Base-by-base conservation (phyloP, 2,113 vertebrate genomes). In the Gavialis gangeticus region DNA sequence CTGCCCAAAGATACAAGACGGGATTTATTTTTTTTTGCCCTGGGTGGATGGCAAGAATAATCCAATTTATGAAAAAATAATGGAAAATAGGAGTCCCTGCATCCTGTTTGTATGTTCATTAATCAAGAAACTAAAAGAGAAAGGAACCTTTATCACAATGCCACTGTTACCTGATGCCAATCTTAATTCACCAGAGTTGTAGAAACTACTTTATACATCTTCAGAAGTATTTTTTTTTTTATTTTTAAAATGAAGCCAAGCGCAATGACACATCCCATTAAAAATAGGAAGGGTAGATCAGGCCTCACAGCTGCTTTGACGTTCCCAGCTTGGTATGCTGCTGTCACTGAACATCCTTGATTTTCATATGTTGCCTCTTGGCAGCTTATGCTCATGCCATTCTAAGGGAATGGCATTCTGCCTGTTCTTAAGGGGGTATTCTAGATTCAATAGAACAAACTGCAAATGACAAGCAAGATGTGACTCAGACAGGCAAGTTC, bases 201-300 rank as follows among this genome's bases (percentile, higher is more conserved):
- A 55, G 75, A 84, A 92, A 85, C 27, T 92, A 28, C 24, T 86
- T 88, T n/a, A 30, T 24, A 0, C 60, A 37, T 64, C 82, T 87
- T 34, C n/a, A 62, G 73, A 93, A 88, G 10, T 78, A 10, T 87
- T 62, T 73, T 91, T 73, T 91, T 46, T 46, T 46, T 86, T 78
- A 69, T 94, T 90, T 84, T 82, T 83, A 78, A 66, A 88, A 85
- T 89, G 30, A 90, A 79, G 84, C 46, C 84, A 81, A n/a, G 66
- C 54, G 57, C 5, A 89, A 4, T 94, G 91, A 97, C 90, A 88
- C 27, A 87, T 88, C 83, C 34, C 78, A 91, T 93, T 94, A 93
- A 96, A 96, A 96, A 96, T 27, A 97, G 90, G 79, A 85, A 85
- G 69, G 21, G 34, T 56, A 75, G 63, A 64, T 94, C 90, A 94